Evolutionary conservation across 2,797 vertebrate genomes (phyloP), one percentile per base, ranked within the genome.

Genomic region (Adelosebastes latens): DNA sequence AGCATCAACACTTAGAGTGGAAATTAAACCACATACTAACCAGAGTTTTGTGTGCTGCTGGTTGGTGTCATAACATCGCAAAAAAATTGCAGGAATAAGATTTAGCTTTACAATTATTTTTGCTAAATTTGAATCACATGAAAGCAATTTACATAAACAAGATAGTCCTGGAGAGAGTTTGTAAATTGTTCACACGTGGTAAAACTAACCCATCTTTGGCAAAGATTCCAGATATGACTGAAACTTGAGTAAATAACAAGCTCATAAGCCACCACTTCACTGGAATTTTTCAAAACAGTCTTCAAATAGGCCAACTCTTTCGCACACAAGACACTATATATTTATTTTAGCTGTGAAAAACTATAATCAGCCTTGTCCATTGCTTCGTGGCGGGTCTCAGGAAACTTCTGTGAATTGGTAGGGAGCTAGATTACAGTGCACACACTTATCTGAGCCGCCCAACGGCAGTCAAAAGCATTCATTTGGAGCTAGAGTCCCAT

Each of bases 381-480:
- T 58, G 16, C 69, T 81, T 79, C 6, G 7, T 9, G 53, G 3
- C 61, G 42, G 74, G 65, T 62, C 59, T 70, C 34, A 72, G 55
- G 76, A 70, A 65, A 76, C 72, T 77, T 74, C 65, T 80, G 59
- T 53, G 66, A 64, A 66, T 67, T 68, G 58, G 59, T 59, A 49
- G 74, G 69, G 69, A 80, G 77, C 68, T n/a, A 88, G 78, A 93
- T 92, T 87, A 91, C 42, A 89, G 84, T 71, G 77, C 36, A 31
- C 55, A 65, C 52, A 65, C 42, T 62, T 75, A 77, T 81, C 72
- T 65, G 76, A 83, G 56, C 27, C 67, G 58, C 74, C 72, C 20
- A 16, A 49, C 75, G 74, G 61, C 63, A 76, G 83, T 74, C 72
- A 73, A 75, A 87, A 81, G 64, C 84, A 61, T 67, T 87, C 6